phyloP scores from a whole-genome alignment of 2,888 invertebrate species.

The Morpho helenor region DNA sequence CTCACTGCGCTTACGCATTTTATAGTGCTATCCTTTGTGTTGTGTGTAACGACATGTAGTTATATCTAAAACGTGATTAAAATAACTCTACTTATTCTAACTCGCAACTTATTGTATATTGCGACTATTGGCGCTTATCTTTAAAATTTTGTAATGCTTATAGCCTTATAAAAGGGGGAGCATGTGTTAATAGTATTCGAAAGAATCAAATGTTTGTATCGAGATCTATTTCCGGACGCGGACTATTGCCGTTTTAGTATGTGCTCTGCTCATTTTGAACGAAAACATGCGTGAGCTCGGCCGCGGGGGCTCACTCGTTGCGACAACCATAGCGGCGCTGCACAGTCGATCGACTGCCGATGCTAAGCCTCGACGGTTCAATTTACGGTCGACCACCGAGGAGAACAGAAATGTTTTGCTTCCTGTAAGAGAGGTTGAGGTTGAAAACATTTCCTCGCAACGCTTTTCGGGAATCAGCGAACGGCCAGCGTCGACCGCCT shows the following conservation, averaged over 20 bases:
- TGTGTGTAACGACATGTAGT: constrained; percentile 35
- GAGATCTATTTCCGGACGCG: constrained; percentile 75
- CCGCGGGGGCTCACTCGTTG: constrained; percentile 80
- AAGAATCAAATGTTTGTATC: constrained; percentile 64
- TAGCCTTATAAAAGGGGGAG: constrained; percentile 38
- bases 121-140: constrained; percentile 8
- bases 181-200: constrained; percentile 60
- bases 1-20: constrained; percentile 41
- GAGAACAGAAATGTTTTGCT: constrained; percentile 48
- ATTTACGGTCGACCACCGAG: constrained; percentile 47
- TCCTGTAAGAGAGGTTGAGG: constrained; percentile 42
- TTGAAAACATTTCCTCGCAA: constrained; percentile 45
- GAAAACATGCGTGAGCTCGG: constrained; percentile 77
- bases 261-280: constrained; percentile 69
- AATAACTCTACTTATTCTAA: constrained; percentile 16
- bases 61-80: constrained; percentile 30
- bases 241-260: constrained; percentile 66
- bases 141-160: constrained; percentile 15
- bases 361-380: constrained; percentile 52
- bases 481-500: constrained; percentile 70
- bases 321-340: constrained; percentile 75
- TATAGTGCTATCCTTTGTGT: constrained; percentile 32
- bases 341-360: constrained; percentile 63
- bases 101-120: too few species aligned
- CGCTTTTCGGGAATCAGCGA: constrained; percentile 64